phyloP scores from a whole-genome alignment of 2,888 invertebrate genomes.

The Orthosia cruda region DNA sequence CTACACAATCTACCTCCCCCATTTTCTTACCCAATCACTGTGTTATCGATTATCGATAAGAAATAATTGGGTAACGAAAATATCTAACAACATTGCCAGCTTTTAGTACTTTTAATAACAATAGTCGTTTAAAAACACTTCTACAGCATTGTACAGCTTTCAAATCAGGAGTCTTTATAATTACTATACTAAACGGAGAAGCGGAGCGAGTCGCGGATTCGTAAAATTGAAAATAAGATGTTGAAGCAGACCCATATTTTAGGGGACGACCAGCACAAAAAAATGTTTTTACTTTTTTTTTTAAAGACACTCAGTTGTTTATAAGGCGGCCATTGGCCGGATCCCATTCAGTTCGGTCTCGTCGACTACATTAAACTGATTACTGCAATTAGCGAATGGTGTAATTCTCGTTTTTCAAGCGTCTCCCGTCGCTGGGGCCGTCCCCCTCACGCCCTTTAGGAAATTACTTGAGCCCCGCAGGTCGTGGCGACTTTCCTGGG shows the following conservation, averaged over 20 bases:
- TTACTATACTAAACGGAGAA: slow-evolving; percentile 46
- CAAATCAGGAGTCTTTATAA: slow-evolving; percentile 63
- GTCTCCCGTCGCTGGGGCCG: slow-evolving; percentile 73
- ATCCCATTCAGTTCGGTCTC: slow-evolving; percentile 84
- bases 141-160: slow-evolving; percentile 51
- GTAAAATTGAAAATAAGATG: slow-evolving; percentile 63
- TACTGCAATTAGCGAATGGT: slow-evolving; percentile 91
- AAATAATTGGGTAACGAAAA: slow-evolving; percentile 62
- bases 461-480: slow-evolving; percentile 89
- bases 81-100: slow-evolving; percentile 47
- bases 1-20: slow-evolving; percentile 28
- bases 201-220: slow-evolving; percentile 28
- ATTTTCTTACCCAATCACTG: slow-evolving; percentile 34
- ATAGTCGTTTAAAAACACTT: slow-evolving; percentile 58
- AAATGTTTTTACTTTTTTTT: slow-evolving; percentile 69
- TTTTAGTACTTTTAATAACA: slow-evolving; percentile 59
- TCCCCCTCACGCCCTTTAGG: slow-evolving; percentile 78
- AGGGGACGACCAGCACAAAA: slow-evolving; percentile 54
- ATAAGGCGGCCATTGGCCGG: slow-evolving; percentile 82
- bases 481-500: slow-evolving; percentile 85
- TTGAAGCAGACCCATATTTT: slow-evolving; percentile 61
- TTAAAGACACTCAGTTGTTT: slow-evolving; percentile 78
- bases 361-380: slow-evolving; percentile 91
- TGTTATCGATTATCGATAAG: slow-evolving; percentile 61
- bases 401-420: slow-evolving; percentile 90